phyloP scores from a whole-genome alignment of 2,113 vertebrate species.

The Brachypteracias leptosomus region DNA sequence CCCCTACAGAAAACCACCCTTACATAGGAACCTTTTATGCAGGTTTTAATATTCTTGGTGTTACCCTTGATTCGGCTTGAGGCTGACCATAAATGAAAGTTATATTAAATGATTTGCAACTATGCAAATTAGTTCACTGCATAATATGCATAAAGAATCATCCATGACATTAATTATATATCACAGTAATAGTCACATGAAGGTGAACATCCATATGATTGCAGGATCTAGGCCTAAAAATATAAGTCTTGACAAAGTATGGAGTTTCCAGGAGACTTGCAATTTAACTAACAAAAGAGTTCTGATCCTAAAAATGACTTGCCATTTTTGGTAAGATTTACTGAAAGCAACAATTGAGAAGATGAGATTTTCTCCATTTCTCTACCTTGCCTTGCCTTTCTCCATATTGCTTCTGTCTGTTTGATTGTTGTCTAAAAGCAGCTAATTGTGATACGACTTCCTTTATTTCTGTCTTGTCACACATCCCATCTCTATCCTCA shows the following conservation, averaged over 20 bases:
- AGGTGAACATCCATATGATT: not conserved
- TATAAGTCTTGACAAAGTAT: not conserved
- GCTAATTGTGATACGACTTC: not conserved
- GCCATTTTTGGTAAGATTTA: not conserved
- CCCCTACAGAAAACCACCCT: not conserved
- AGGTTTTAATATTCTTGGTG: not conserved
- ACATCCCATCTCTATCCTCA: not conserved
- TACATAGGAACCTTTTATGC: rapidly evolving
- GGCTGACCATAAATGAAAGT: not conserved
- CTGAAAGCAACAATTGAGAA: not conserved
- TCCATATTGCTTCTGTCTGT: not conserved
- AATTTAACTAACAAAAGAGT: not conserved
- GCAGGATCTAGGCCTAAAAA: not conserved
- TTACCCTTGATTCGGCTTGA: not conserved
- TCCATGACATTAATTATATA: not conserved
- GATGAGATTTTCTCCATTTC: too few species aligned
- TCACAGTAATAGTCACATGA: not conserved
- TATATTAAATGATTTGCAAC: not conserved
- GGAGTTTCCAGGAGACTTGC: not conserved
- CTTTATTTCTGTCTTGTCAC: not conserved
- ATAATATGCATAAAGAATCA: not conserved
- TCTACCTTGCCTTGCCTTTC: not conserved
- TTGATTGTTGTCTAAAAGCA: not conserved
- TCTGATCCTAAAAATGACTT: not conserved
- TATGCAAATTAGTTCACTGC: not conserved